Evolutionary conservation across 2,113 vertebrate species (phyloP), one percentile per base, ranked within the genome.

Genomic region (Hippocampus guttulatus): DNA sequence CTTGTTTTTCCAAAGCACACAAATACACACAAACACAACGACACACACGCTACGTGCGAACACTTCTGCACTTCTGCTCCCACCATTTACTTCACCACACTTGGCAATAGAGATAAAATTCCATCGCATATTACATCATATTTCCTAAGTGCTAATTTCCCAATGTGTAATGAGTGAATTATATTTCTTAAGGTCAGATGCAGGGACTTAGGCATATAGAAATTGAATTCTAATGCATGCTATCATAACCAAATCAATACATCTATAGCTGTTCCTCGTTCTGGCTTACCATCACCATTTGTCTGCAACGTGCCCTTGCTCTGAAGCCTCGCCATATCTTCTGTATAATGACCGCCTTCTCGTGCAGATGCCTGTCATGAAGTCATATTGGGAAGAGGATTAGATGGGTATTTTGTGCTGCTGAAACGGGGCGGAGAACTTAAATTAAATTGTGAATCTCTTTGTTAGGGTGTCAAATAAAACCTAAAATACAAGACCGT

Each of bases 241-340:
- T 87, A 89, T 91, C 86, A 90, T 91, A 91, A 84, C 86, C 88
- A 88, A 90, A 91, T 92, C 92, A 90, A 93, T 92, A 92, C 80
- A 88, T 87, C 87, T 87, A 86, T 87, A 83, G 84, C 78, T 25
- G 47, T 85, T 85, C 79, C 83, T 75, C 83, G 69, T 76, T 54
- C 67, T 83, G 82, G 76, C 91, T 91, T 96, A 98, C 97, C 96
- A 96, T 87, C 80, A 95, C 88, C 88, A 89, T 86, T 86, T 90
- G 86, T 89, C 89, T 93, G 90, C 93, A 94, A 45, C 51, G 47
- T 87, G 89, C 92, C 90, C 93, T 93, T 86, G 92, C 91, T 80
- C 64, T 86, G 90, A 93, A 96, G 79, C 94, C 92, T 78, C 95
- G 90, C 96, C 96, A 98, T 81, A 84, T 91, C 87, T 94, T 98